Conservation (phyloP, 2,113 vertebrate species). For the Sminthopsis crassicaudata region DNA sequence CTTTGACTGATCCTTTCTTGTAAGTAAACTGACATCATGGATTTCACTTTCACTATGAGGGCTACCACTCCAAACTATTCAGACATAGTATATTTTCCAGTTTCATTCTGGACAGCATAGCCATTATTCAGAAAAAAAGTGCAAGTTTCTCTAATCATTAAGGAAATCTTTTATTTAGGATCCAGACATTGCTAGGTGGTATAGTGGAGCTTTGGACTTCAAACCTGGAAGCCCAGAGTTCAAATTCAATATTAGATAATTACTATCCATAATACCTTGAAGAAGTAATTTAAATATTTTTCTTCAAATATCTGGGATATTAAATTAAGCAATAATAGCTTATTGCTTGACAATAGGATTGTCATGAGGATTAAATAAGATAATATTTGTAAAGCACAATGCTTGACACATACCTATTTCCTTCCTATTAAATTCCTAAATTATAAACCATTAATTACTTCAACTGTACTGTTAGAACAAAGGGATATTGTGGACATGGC, state of each 20-base stretch:
- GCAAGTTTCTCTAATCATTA: not conserved
- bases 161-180: not conserved
- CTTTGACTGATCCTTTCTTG: not conserved
- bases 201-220: not conserved
- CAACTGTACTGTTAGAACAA: not conserved
- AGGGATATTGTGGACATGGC: not conserved
- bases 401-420: not conserved
- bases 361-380: not conserved
- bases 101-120: not conserved
- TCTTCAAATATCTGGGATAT: not conserved
- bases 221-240: not conserved
- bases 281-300: not conserved
- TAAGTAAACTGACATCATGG: not conserved
- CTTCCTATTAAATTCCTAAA: not conserved
- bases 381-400: not conserved
- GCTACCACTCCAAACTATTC: not conserved
- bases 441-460: not conserved
- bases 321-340: not conserved
- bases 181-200: not conserved
- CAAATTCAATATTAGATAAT: not conserved
- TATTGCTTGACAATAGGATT: too few relatives aligned
- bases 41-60: not conserved
- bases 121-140: not conserved
- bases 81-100: not conserved
- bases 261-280: not conserved